Evolutionary conservation across 2,888 invertebrate genomes (phyloP), one percentile per base, ranked within the genome.

Genomic region (Cryptophagus acutangulus): DNA sequence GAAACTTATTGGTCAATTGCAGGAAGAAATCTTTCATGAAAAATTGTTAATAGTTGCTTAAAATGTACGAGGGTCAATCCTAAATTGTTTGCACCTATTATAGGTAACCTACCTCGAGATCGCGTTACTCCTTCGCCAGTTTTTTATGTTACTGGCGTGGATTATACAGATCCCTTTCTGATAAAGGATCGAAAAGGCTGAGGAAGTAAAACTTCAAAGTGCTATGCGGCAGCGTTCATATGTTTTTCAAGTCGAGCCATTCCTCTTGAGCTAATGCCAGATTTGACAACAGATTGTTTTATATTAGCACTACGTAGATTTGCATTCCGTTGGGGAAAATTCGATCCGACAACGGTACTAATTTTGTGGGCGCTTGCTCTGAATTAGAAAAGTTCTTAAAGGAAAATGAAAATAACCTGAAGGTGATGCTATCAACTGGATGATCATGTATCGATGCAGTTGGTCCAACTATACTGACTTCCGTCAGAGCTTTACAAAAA

Each of bases 381-480:
- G n/a, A n/a, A n/a, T n/a, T n/a, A n/a, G n/a, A n/a, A n/a, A n/a
- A n/a, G n/a, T n/a, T n/a, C n/a, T n/a, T n/a, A n/a, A n/a, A n/a
- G n/a, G n/a, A n/a, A n/a, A n/a, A n/a, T n/a, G n/a, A n/a, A n/a
- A n/a, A n/a, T n/a, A n/a, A n/a, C n/a, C n/a, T n/a, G n/a, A n/a
- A n/a, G n/a, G n/a, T n/a, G n/a, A n/a, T n/a, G 31, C 31, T 3
- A 4, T 2, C 3, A 16, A 31, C 12, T 31, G 31, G 31, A 9
- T 13, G 15, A 3, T 16, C n/a, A 41, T 41, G 2, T 41, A 36
- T 17, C 18, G 17, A 24, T n/a, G 3, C 1, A 2, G 20, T 2
- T 36, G 36, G 29, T 8, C 8, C 2, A 13, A 10, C 14, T 41
- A 10, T 15, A 10, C 29, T n/a, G 41, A 37, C 25, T 36, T 41